phyloP scores from a whole-genome alignment of 2,113 vertebrate genomes.

The Anolis sagrei region DNA sequence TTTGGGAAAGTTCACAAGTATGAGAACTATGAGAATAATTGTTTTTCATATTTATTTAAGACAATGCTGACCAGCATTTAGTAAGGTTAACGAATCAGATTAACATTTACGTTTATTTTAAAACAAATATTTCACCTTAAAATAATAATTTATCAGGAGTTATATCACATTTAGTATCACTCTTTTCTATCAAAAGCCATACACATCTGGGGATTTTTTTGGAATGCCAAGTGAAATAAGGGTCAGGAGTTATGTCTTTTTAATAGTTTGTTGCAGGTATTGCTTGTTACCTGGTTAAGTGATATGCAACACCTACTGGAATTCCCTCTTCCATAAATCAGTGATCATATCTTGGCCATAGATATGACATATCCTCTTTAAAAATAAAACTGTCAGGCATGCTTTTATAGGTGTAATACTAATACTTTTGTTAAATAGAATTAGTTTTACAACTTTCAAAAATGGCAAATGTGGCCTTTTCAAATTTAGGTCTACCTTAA shows the following conservation, averaged over 20 bases:
- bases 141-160: neutral
- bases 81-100: neutral
- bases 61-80: neutral
- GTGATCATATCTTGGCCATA: neutral
- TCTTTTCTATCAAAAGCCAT: neutral
- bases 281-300: too few species aligned
- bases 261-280: too few species aligned
- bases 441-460: neutral
- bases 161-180: neutral
- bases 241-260: too few species aligned
- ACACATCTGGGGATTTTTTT: neutral
- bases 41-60: neutral
- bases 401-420: neutral
- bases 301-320: too few species aligned
- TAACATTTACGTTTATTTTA: neutral
- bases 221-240: too few species aligned
- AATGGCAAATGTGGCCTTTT: neutral
- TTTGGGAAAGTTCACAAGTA: rapidly evolving
- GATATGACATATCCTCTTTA: neutral
- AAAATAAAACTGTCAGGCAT: neutral
- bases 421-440: neutral
- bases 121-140: neutral
- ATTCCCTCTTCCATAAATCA: neutral
- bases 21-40: neutral
- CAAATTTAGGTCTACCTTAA: neutral